Base-by-base conservation (phyloP, 2,113 vertebrate genomes). In the Pluvialis apricaria region DNA sequence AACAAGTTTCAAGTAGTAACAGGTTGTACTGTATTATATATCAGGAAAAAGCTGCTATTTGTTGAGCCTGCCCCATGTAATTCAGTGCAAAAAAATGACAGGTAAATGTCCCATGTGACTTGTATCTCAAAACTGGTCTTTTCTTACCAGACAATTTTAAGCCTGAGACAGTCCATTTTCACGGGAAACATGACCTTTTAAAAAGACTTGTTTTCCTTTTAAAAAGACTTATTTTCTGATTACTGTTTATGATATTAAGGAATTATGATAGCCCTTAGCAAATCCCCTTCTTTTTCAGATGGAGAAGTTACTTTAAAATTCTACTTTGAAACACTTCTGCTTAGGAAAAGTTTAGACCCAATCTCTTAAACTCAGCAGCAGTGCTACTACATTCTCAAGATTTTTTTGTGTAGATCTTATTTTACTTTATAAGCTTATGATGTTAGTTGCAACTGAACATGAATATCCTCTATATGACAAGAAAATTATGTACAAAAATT, bases 71-170 rank as follows among this genome's bases (percentile, higher is more conserved):
- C 52, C n/a, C 81, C 96, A 86, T 93, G 70, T 97, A 97, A 98
- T 97, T 98, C 90, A 95, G 72, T 96, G 92, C 42, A 96, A 90
- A 96, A 97, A 91, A 84, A 84, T 95, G 70, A 93, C 94, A 97
- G 87, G 76, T 90, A 98, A 96, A 97, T 71, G 77, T 64, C 82
- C 80, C 68, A 88, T 86, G 73, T 70, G 64, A 95, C 47, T 79
- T 72, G 5, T 89, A 94, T 94, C 97, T 69, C 61, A 94, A 94
- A 97, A 58, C 40, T 62, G 75, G 64, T 94, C 65, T 92, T 96
- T 81, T 97, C 93, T 96, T 97, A 92, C 58, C 78, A 98, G 96
- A 97, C 88, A 97, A 94, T 96, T 94, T 94, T 86, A 97, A 97
- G 87, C 96, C 38, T 55, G 94, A 96, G 94, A 97, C 86, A 88